phyloP scores from a whole-genome alignment of 2,113 vertebrate species.

The Cyprinodon brontotheroides region DNA sequence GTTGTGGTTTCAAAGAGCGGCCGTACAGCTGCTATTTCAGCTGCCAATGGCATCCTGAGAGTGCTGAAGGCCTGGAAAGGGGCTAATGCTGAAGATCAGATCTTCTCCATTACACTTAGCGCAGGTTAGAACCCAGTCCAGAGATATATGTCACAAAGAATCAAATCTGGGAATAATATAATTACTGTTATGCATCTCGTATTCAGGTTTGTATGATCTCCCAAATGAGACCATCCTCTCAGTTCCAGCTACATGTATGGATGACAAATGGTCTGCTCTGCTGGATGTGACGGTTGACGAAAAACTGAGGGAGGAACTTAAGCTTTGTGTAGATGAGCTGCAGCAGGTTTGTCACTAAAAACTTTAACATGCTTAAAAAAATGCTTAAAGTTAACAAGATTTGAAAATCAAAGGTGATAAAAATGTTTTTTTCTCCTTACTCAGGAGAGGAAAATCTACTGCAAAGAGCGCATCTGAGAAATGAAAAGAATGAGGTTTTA shows the following conservation, averaged over 20 bases:
- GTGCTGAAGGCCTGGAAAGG: slow-evolving; percentile 85
- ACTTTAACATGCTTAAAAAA: background rate
- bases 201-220: slow-evolving; percentile 81
- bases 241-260: slow-evolving; percentile 85
- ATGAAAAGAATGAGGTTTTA: background rate
- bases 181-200: background rate
- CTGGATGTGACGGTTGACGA: slow-evolving; percentile 71
- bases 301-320: slow-evolving; percentile 66
- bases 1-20: slow-evolving; percentile 51
- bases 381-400: too few relatives aligned
- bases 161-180: background rate
- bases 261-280: slow-evolving; percentile 80
- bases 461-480: slow-evolving; percentile 44
- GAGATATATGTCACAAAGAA: background rate
- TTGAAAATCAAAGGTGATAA: too few relatives aligned
- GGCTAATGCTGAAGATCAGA: slow-evolving; percentile 69
- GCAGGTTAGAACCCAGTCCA: slow-evolving; percentile 74
- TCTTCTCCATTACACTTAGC: slow-evolving; percentile 84
- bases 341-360: slow-evolving; percentile 60
- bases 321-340: slow-evolving; percentile 76
- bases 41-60: slow-evolving; percentile 77
- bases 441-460: slow-evolving; percentile 63
- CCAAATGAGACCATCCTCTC: slow-evolving; percentile 86
- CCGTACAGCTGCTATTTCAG: slow-evolving; percentile 69
- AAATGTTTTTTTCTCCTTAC: background rate